phyloP scores from a whole-genome alignment of 2,888 invertebrate species.

The Suillia variegata region DNA sequence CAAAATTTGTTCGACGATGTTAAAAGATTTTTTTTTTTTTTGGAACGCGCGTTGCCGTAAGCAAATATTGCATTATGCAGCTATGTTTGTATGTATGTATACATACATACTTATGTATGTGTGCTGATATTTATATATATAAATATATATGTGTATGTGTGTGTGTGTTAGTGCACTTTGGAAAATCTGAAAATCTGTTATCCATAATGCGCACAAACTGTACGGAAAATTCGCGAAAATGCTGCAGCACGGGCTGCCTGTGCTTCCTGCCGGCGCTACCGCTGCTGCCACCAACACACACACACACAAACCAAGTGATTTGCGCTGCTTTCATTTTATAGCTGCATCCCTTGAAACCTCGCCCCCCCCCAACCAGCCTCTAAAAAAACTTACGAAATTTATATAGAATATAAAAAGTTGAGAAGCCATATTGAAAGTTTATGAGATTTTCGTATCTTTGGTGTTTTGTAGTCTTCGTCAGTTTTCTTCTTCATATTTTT shows the following conservation, averaged over 20 bases:
- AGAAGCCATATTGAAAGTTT: slow-evolving; percentile 30
- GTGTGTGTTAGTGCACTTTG: slow-evolving; percentile 15
- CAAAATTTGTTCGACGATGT: slow-evolving; percentile 6
- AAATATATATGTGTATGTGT: slow-evolving; percentile 9
- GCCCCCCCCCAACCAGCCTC: too few species aligned
- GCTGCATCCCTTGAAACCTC: too few species aligned
- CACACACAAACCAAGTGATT: slow-evolving; percentile 1
- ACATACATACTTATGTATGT: slow-evolving; percentile 16
- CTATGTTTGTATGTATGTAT: neutral
- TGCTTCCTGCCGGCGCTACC: neutral
- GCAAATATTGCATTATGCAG: slow-evolving; percentile 37
- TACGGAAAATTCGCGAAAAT: neutral
- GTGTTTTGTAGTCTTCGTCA: slow-evolving; percentile 4
- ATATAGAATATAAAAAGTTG: too few species aligned
- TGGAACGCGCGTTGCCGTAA: slow-evolving; percentile 29
- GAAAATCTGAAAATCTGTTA: slow-evolving; percentile 28
- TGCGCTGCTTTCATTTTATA: too few species aligned
- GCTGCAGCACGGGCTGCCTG: too few species aligned
- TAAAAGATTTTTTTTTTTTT: slow-evolving; percentile 7
- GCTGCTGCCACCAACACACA: neutral
- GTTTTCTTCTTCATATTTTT: too few species aligned
- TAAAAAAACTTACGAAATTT: too few species aligned
- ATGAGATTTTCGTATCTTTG: slow-evolving; percentile 29
- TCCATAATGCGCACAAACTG: slow-evolving; percentile 32
- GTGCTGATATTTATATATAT: neutral